Evolutionary conservation across 2,797 vertebrate genomes (phyloP), one percentile per base, ranked within the genome.

Genomic region (Coregonus suidteri): DNA sequence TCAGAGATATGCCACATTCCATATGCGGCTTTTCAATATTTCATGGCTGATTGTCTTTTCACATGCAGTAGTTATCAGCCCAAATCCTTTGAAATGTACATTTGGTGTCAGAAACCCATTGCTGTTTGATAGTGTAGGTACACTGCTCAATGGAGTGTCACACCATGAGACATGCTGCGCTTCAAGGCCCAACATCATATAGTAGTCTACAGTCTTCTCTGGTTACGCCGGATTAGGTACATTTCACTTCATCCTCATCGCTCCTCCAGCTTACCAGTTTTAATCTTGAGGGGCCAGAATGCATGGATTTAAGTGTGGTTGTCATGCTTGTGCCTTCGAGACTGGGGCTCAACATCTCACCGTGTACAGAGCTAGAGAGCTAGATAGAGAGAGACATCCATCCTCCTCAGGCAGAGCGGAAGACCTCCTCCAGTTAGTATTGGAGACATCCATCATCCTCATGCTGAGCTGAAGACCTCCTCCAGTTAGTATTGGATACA

Each of bases 141-240:
- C 67, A 73, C 56, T 35, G n/a, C 69, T 59, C 75, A 62, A 54
- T 20, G 18, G 14, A 9, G 6, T 70, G 71, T 62, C 16, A 18
- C 53, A 53, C 20, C 37, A 53, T n/a, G 2, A 52, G 54, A 75
- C 47, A 14, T 31, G n/a, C 13, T 47, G 41, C 3, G 9, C 41
- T 47, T 47, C 41, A 47, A 11, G 41, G 41, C 13, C 30, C 41
- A 4, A 9, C 53, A 14, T 74, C 54, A 65, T 47, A 41, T 73
- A 56, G 71, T 73, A 47, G 71, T 15, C 65, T 20, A 59, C 64
- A 69, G 65, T 54, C 59, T 37, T 70, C 84, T 73, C 51, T 47
- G 41, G 72, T 75, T 79, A 69, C 34, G 47, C 52, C n/a, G 51
- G 74, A 77, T 82, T 79, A 74, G 67, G 65, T 64, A 64, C 41